Base-by-base conservation (phyloP, 1,140 invertebrate species). In the Formica exsecta region DNA sequence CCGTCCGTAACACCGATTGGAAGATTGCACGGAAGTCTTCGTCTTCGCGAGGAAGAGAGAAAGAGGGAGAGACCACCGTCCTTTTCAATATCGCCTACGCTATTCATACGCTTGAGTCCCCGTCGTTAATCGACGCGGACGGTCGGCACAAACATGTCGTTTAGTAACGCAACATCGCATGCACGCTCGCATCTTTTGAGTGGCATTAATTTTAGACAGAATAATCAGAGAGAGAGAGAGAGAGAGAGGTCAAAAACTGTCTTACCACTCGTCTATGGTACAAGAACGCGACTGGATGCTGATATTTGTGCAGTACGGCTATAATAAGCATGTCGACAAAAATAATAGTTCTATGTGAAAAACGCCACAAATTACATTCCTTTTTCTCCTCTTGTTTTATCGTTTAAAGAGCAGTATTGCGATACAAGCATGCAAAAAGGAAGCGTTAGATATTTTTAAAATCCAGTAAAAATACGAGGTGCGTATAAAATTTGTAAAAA, bases 1-100 rank as follows among this genome's bases (percentile, higher is more conserved):
- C 70, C 36, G 66, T 54, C 9, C 54, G 51, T 57, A 73, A 32
- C 74, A 79, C 86, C 88, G 87, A 93, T 93, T 93, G 92, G 68
- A 92, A 91, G 92, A 92, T 93, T 93, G 88, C 88, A 32, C 85
- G 76, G 76, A 91, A 85, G 90, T 86, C 88, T 91, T 88, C 64
- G 83, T 41, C 48, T 51, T 51, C 0, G 16, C 48, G 41, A 9
- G 38, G 0, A 8, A 38, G 44, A 13, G 11, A 48, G 11, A 48
- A 11, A 48, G 44, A 48, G 11, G 13, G 44, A 48, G 44, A 48
- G 41, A 9, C 36, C 16, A 16, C 11, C 79, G 54, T 83, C 29
- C 79, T 83, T 51, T 74, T 83, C 79, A 83, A 61, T 74, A 83
- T 83, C 79, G 79, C 79, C 79, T 83, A 83, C 79, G 79, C 79